These are phyloP conservation scores for Dipodomys spectabilis DNA, from an alignment of 2,113 vertebrate genomes.

Conservation along the genomic window DNA sequence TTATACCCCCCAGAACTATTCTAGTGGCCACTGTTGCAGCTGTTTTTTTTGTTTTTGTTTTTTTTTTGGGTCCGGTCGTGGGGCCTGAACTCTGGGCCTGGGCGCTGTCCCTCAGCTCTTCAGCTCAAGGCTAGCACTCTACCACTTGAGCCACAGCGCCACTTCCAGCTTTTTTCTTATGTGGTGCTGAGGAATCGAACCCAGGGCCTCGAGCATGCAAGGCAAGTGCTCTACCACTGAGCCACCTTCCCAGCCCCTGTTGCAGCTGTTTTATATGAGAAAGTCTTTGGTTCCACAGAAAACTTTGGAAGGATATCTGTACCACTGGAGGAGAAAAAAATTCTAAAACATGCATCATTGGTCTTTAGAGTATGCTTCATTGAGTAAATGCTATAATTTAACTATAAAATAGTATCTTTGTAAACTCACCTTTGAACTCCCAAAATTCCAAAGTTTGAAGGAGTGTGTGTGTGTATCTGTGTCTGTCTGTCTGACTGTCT, in stretches of 20 bases:
- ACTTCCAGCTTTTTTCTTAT: too few species aligned
- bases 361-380: background rate
- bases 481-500: too few species aligned
- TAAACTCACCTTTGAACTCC: conserved; percentile 42
- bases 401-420: conserved; percentile 30
- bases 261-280: background rate
- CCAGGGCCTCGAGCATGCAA: too few species aligned
- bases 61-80: too few species aligned
- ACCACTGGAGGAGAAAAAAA: conserved; percentile 31
- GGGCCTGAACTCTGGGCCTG: too few species aligned
- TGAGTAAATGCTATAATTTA: conserved; percentile 24
- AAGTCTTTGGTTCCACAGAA: background rate
- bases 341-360: background rate
- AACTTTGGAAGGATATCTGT: background rate
- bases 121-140: too few species aligned
- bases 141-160: too few species aligned
- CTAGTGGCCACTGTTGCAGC: background rate
- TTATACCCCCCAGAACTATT: conserved; percentile 30
- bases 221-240: too few species aligned
- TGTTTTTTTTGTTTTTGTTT: background rate
- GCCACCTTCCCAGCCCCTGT: background rate
- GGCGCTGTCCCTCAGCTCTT: too few species aligned
- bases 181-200: too few species aligned
- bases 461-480: too few species aligned
- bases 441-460: background rate